phyloP scores from a whole-genome alignment of 2,797 vertebrate genomes.

The Chlorospingus semifuscus region DNA sequence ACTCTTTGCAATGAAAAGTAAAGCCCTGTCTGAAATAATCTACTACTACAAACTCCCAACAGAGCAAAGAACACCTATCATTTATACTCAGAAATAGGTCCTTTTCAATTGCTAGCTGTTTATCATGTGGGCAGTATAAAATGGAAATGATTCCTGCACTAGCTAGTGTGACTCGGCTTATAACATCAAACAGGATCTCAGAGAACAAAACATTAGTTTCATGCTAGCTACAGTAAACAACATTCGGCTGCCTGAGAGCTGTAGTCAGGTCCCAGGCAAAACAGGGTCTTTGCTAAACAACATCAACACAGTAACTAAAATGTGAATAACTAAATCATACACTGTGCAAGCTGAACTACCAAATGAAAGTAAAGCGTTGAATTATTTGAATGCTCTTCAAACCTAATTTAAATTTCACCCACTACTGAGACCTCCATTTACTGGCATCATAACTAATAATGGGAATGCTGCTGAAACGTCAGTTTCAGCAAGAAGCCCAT shows the following conservation, averaged over 20 bases:
- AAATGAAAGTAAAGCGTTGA: slow-evolving; percentile 49
- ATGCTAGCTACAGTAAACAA: slow-evolving; percentile 54
- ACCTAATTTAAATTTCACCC: slow-evolving; percentile 69
- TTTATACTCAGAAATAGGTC: neutral
- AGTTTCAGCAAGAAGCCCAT: slow-evolving; percentile 63
- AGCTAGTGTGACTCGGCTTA: slow-evolving; percentile 37
- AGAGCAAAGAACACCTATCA: neutral
- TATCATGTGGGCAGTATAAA: slow-evolving; percentile 25
- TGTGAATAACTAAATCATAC: slow-evolving; percentile 62
- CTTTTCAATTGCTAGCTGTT: slow-evolving; percentile 10
- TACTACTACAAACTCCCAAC: neutral
- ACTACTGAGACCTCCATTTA: slow-evolving; percentile 65
- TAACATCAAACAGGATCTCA: slow-evolving; percentile 39
- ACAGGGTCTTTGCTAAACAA: slow-evolving; percentile 48
- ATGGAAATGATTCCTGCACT: slow-evolving; percentile 49
- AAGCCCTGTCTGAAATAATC: neutral
- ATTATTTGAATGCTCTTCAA: slow-evolving; percentile 65
- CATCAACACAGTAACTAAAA: slow-evolving; percentile 56
- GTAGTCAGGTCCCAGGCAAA: slow-evolving; percentile 42
- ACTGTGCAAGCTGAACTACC: slow-evolving; percentile 46
- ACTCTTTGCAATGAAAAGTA: neutral
- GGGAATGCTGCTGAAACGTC: slow-evolving; percentile 66
- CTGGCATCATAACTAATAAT: slow-evolving; percentile 70
- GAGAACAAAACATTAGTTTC: slow-evolving; percentile 55
- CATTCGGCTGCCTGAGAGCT: slow-evolving; percentile 28